A percentile compares a stretch with the other conserved stretches of the same genome.
phyloP scores from a whole-genome alignment of 2,888 invertebrate species.

The Trichopria drosophilae region DNA sequence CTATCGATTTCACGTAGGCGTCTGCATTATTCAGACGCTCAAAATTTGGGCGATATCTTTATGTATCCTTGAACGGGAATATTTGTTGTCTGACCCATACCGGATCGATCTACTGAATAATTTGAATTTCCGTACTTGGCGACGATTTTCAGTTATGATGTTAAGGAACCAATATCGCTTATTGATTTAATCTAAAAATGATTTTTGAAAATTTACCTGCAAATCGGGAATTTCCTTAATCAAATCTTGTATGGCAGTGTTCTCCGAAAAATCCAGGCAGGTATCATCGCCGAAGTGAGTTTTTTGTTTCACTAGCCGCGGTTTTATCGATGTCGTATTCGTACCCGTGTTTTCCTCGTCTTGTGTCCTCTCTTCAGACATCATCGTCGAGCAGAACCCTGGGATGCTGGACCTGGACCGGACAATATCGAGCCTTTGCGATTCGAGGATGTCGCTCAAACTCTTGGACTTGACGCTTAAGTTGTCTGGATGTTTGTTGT shows the following conservation, averaged over 20 bases:
- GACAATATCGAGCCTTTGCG: conserved; percentile 71
- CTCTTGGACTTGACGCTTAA: conserved; percentile 79
- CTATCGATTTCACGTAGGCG: too few species aligned
- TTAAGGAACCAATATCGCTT: too few species aligned
- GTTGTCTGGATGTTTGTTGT: conserved; percentile 47
- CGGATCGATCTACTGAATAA: too few species aligned
- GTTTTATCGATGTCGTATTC: conserved; percentile 62
- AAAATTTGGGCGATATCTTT: too few species aligned
- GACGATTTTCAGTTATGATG: too few species aligned
- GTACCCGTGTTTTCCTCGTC: too few species aligned
- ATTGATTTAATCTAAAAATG: not conserved
- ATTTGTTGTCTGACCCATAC: too few species aligned
- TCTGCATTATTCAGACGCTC: too few species aligned
- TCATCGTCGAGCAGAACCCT: conserved; percentile 60
- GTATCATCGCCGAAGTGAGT: conserved; percentile 69
- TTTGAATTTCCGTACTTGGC: too few species aligned
- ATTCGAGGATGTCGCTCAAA: conserved; percentile 78
- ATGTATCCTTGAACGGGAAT: too few species aligned
- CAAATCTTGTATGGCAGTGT: conserved; percentile 67
- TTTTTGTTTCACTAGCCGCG: conserved; percentile 83
- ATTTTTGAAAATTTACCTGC: conserved; percentile 47
- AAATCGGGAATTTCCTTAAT: conserved; percentile 63
- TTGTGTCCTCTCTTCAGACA: too few species aligned
- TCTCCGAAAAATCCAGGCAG: conserved; percentile 38
- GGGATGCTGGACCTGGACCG: conserved; percentile 78